Conservation (phyloP, 1,140 invertebrate genomes). For the Drosophila kepulauana region DNA sequence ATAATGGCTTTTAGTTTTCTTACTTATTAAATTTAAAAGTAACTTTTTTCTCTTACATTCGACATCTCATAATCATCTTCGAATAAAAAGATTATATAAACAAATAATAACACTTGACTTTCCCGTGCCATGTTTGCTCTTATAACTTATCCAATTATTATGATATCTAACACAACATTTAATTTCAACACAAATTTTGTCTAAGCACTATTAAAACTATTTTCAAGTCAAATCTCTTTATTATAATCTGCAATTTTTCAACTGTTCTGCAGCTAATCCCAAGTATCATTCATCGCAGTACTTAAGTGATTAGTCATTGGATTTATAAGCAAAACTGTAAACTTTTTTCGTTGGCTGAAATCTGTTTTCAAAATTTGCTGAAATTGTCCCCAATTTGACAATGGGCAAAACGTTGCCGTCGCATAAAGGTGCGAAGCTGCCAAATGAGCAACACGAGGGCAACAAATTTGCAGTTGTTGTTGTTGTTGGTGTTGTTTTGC, state of each 20-base stretch:
- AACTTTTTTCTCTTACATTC: too few species aligned
- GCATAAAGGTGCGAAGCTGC: constrained; percentile 70
- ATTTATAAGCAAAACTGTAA: neutral
- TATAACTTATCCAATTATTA: too few species aligned
- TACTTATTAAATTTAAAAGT: too few species aligned
- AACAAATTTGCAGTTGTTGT: constrained; percentile 73
- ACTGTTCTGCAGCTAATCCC: constrained; percentile 10
- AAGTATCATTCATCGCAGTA: constrained; percentile 5
- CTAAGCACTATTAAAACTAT: neutral
- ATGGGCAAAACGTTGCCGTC: constrained; percentile 29
- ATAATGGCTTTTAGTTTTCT: too few species aligned
- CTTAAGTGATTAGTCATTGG: constrained; percentile 30
- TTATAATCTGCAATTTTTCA: neutral
- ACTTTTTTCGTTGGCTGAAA: constrained; percentile 25
- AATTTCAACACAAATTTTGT: neutral
- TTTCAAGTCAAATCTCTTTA: neutral
- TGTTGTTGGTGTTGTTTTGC: constrained; percentile 39
- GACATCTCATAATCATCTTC: too few species aligned
- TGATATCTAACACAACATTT: too few species aligned
- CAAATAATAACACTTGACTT: neutral
- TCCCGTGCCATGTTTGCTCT: too few species aligned
- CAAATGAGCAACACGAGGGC: constrained; percentile 76
- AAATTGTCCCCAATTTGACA: constrained; percentile 61
- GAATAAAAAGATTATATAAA: too few species aligned
- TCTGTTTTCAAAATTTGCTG: constrained; percentile 35